Base-by-base conservation (phyloP, 2,888 invertebrate genomes). In the Nineta flava region DNA sequence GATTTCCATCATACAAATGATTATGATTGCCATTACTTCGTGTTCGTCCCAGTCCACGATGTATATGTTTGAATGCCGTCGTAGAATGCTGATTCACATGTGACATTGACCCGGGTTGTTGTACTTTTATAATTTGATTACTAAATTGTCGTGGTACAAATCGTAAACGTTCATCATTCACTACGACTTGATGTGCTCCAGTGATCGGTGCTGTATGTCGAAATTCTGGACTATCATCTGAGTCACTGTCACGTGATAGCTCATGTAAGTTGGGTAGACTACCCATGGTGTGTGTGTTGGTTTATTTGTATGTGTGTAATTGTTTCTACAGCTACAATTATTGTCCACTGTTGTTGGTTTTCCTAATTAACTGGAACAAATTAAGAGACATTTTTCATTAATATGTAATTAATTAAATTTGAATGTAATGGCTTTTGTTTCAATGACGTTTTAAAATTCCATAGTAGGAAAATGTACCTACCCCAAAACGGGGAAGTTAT, bases 261-360 rank as follows among this genome's bases (percentile, higher is more conserved):
- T 79, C 77, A 60, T 78, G 78, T 52, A 80, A 63, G 65, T 80
- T 79, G 55, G 80, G 80, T 58, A 80, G 61, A 58, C 79, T 79
- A 49, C 80, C 79, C 80, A 80, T 80, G 7, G 26, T 26, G 26
- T 49, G n/a, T 38, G n/a, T 17, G 7, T 7, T 26, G n/a, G n/a
- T n/a, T n/a, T n/a, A n/a, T 26, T 26, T 26, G 26, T 26, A 2
- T 26, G n/a, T 26, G 26, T 26, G 26, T 26, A 26, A 19, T 19
- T 26, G 26, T 26, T 26, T 26, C 7, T 26, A 26, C 7, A 26
- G 26, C 26, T 26, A 26, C n/a, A n/a, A n/a, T 26, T 26, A 26
- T 26, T 26, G 26, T 26, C 26, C 26, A 26, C 6, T 26, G 26
- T 26, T 26, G 26, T 26, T 26, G 26, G 7, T 26, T 26, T 26